Percentiles rank a stretch among this genome's conserved stretches.
Evolutionary conservation across 1,140 invertebrate species (phyloP).

Genomic region (Paraescarpia echinospica): DNA sequence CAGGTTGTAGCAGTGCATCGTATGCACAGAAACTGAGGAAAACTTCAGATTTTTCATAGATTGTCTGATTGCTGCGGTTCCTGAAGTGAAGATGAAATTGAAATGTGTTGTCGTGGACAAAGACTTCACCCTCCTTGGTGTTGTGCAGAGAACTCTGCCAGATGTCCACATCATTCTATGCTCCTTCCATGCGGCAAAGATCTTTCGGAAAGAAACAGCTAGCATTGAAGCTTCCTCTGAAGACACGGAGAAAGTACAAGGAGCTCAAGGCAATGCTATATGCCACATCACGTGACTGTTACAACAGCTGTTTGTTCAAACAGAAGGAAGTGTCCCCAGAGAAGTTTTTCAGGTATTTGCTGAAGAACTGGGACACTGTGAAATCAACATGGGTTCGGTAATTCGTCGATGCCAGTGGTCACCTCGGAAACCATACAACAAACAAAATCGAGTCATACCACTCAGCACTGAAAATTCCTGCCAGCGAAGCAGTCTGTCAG

Average conservation of each 20-base stretch:
- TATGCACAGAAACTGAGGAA: not conserved
- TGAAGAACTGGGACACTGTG: not conserved
- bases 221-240: not conserved
- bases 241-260: not conserved
- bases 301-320: not conserved
- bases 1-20: not conserved
- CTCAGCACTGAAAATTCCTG: too few relatives aligned
- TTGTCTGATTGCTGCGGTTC: not conserved
- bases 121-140: not conserved
- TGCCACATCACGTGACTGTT: not conserved
- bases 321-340: not conserved
- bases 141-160: not conserved
- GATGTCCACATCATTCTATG: not conserved
- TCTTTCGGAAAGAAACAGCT: not conserved
- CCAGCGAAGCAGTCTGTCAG: too few relatives aligned
- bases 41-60: not conserved
- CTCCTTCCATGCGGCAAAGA: not conserved
- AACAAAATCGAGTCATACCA: too few relatives aligned
- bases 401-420: too few relatives aligned
- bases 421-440: too few relatives aligned
- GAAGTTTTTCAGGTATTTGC: not conserved
- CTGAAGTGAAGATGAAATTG: not conserved
- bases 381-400: too few relatives aligned
- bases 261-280: not conserved
- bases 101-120: not conserved